Evolutionary conservation across 2,888 invertebrate genomes (phyloP), one percentile per base, ranked within the genome.

Genomic region (Fragum fragum): DNA sequence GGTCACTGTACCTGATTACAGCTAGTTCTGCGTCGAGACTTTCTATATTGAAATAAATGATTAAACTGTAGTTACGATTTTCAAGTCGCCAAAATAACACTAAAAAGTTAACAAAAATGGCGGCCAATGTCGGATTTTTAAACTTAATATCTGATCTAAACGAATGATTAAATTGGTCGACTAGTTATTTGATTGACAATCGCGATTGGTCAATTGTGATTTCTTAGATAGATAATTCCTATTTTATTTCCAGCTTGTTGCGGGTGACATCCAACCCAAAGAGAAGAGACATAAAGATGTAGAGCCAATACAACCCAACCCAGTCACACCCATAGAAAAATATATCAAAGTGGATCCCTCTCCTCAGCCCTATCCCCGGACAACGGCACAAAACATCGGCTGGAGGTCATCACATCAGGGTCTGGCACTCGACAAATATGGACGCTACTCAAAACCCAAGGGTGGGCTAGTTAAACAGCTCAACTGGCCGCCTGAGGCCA

Each of bases 401-500:
- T 94, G 94, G 94, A 80, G 94, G 59, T 94, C 94, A 3, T 87
- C 91, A 6, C 87, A 91, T 26, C 76, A 61, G n/a, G 68, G 75
- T 0, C 87, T 92, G 29, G 88, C 88, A 5, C 85, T 94, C 47
- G 94, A 94, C 80, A 90, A 90, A 75, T 94, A 94, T 78, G 94
- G 94, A 32, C 87, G 89, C 73, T 94, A 94, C 85, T 92, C 93
- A 21, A 91, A 91, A 57, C 91, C 92, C 18, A 92, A 92, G 81
- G 94, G 94, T 9, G 91, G 92, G 14, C 89, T 94, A 42, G 81
- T 94, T 0, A 91, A 89, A 74, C 93, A 93, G 76, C 88, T 94
- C 23, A 93, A 94, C 72, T 94, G 94, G 94, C 94, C 94, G 18
- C 80, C 83, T 14, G 94, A 94, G 74, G 93, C 92, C 7, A 90